Evolutionary conservation across 2,113 vertebrate species (phyloP).

Genomic region (Menura novaehollandiae): DNA sequence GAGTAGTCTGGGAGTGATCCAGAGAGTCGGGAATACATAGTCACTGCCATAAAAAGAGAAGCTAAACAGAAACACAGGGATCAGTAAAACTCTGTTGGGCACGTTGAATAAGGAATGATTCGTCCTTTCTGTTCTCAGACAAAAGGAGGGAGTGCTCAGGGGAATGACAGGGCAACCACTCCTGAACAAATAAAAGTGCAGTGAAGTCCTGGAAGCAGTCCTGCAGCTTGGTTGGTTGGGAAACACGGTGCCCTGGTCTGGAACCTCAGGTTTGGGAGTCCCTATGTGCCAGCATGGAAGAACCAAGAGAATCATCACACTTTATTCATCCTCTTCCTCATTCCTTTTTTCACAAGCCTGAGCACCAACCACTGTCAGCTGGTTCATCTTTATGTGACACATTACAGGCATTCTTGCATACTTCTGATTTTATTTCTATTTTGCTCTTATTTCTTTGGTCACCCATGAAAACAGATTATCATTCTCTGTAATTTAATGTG

Average conservation of each 20-base stretch:
- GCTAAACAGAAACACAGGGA: not conserved
- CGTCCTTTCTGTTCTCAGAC: not conserved
- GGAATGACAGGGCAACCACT: not conserved
- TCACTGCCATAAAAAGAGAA: not conserved
- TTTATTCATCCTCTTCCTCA: not conserved
- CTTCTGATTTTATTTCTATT: not conserved
- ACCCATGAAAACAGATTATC: not conserved
- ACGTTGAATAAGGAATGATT: not conserved
- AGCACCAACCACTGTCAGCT: not conserved
- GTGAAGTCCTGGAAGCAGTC: not conserved
- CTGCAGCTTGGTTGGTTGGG: not conserved
- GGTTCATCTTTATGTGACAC: not conserved
- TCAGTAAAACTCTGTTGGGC: not conserved
- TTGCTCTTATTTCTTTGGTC: not conserved
- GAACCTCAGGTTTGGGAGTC: not conserved
- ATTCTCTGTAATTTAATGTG: not conserved
- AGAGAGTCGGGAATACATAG: not conserved
- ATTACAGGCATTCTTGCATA: not conserved
- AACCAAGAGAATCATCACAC: not conserved
- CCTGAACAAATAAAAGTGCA: not conserved
- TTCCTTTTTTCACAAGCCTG: not conserved
- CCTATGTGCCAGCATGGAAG: fast-evolving
- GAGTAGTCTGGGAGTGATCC: not conserved
- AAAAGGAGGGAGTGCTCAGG: not conserved
- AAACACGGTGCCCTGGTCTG: not conserved